Base-by-base conservation (phyloP, 2,797 vertebrate genomes). In the Tapera naevia region DNA sequence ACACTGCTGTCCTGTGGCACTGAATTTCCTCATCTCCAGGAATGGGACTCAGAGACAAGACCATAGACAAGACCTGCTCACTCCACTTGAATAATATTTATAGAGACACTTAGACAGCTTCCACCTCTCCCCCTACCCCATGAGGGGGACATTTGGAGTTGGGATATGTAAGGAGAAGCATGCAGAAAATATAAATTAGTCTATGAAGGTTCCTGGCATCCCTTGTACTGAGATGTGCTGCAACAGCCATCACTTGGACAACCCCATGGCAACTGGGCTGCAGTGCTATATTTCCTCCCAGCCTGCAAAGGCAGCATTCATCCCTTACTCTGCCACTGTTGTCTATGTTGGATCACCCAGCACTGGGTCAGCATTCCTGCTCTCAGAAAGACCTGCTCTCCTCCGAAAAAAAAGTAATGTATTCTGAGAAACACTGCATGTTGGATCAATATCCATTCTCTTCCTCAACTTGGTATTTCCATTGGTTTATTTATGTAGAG, bases 401-500 rank as follows among this genome's bases (percentile, higher is more conserved):
- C 64, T n/a, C 28, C 5, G 54, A 23, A 61, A 30, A 61, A 32
- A 21, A 35, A 60, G 13, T 5, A 25, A 56, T 35, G 32, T 39
- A 24, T 60, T 81, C 53, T 70, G 91, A 82, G 87, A 60, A 86
- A 54, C 32, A 12, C 48, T 17, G 46, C 4, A 0, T 3, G n/a
- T 24, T 28, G 86, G 86, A 93, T 94, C 89, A 46, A 89, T 90
- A 87, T 6, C 87, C 60, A 41, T 60, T 51, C 92, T 89, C 51
- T 72, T 86, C 80, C 71, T 82, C 83, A 33, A 5, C 46, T 10
- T 58, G 64, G 30, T 48, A 24, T 89, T 93, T 93, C 89, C 78
- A 93, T 60, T 46, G 56, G 27, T 66, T 88, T 89, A 54, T 91
- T 94, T 91, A 88, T 90, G 86, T 61, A 24, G 51, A 86, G 74